Percentiles rank a stretch among this genome's conserved stretches.
Conservation (phyloP, 2,113 vertebrate species). For the Oostethus manadensis region DNA sequence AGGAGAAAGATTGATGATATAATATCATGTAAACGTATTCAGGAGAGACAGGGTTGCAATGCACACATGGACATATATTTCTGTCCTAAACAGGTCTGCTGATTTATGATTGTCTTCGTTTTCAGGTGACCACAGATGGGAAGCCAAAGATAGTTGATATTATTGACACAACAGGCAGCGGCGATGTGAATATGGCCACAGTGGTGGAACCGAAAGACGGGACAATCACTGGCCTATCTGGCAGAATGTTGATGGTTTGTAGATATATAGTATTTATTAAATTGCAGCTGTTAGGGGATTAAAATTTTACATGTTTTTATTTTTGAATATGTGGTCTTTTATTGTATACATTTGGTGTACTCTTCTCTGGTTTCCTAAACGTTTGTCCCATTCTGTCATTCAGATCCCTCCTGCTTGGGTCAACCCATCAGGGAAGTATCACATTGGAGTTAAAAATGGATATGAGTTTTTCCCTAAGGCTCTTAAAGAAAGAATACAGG, state of each 20-base stretch:
- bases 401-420: conserved; percentile 87
- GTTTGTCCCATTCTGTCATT: conserved; percentile 32
- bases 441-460: conserved; percentile 95
- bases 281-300: not conserved
- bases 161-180: conserved; percentile 96
- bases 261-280: not conserved
- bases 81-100: too few relatives aligned
- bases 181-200: conserved; percentile 89
- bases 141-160: conserved; percentile 97
- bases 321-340: not conserved
- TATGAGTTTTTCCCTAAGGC: conserved; percentile 97
- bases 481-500: conserved; percentile 96
- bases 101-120: conserved; percentile 3
- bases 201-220: conserved; percentile 85
- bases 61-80: too few relatives aligned
- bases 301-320: not conserved
- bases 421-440: conserved; percentile 91
- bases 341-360: not conserved
- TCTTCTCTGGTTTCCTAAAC: not conserved
- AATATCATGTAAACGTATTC: too few relatives aligned
- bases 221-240: conserved; percentile 83
- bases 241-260: conserved; percentile 84
- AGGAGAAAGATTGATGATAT: too few relatives aligned
- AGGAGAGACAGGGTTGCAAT: too few relatives aligned
- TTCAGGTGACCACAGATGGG: conserved; percentile 88